Base-by-base conservation (phyloP, 1,140 invertebrate genomes). In the Macrobrachium rosenbergii region DNA sequence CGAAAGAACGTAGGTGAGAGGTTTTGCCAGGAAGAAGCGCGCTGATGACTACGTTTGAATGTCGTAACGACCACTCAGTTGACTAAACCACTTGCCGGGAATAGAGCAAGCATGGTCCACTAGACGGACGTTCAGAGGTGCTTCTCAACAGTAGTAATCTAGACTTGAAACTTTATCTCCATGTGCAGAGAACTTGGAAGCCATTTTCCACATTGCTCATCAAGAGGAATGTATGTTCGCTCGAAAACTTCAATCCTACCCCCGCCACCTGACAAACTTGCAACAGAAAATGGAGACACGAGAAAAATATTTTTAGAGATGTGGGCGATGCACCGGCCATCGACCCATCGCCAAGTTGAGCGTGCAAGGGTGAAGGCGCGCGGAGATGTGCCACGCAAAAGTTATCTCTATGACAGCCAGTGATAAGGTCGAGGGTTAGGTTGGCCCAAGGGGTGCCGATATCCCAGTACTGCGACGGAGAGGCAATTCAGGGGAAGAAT, bases 41-140 rank as follows among this genome's bases (percentile, higher is more conserved):
- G 45, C 60, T 82, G 73, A 67, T 82, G 86, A 59, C 73, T 59
- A 83, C 80, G 86, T 78, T 82, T 82, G 86, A 83, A 72, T 82
- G 72, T 58, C 73, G 86, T 88, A 88, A 88, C 86, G 86, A 79
- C 81, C 81, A 79, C 80, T 88, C 73, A 79, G 72, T 88, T 88
- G 86, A 88, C 86, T 88, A 88, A 88, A 88, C 86, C 86, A 88
- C 86, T 88, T 88, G 86, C 86, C 86, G 86, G 86, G 86, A 88
- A 88, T 88, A 83, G 86, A 88, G 86, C 86, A 88, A 88, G 86
- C 80, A 88, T 82, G 81, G 72, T 67, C 73, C 81, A 63, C 62
- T 73, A 45, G 45, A 16, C 80, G 52, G 80, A 37, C 73, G 45
- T 7, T 43, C 21, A 60, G 45, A 76, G 81, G 86, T 76, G 86